Evolutionary conservation across 2,113 vertebrate genomes (phyloP).

Genomic region (Gasterosteus nipponicus): DNA sequence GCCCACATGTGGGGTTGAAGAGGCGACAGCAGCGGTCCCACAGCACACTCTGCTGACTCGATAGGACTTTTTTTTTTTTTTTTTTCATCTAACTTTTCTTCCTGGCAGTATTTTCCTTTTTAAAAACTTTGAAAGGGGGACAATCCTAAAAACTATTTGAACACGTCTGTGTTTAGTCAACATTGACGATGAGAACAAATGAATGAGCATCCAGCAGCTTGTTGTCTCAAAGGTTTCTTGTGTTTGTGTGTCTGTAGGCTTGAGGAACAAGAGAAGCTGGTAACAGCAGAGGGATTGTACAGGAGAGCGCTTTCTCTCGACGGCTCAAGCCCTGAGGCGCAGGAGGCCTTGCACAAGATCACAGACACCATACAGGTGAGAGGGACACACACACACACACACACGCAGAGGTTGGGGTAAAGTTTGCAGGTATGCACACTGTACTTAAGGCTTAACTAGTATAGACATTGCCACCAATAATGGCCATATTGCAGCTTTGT

Average conservation of each 20-base stretch:
- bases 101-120: no score
- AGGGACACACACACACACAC: neutral
- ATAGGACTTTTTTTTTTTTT: neutral
- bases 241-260: conserved; percentile 76
- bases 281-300: conserved; percentile 93
- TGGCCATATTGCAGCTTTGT: neutral
- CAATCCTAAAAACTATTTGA: neutral
- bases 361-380: conserved; percentile 96
- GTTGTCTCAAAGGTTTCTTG: neutral
- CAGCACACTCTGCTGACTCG: neutral
- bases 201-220: neutral
- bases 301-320: conserved; percentile 90
- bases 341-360: conserved; percentile 91
- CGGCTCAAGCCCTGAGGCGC: conserved; percentile 88
- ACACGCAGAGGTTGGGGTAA: neutral
- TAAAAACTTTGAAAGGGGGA: no score
- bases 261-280: conserved; percentile 94
- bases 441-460: conserved; percentile 1
- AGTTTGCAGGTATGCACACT: neutral
- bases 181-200: neutral
- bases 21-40: neutral
- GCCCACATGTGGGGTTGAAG: neutral
- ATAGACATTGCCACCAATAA: neutral
- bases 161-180: neutral
- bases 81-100: neutral